Evolutionary conservation across 2,888 invertebrate species (phyloP).

Genomic region (Drosophila differens): DNA sequence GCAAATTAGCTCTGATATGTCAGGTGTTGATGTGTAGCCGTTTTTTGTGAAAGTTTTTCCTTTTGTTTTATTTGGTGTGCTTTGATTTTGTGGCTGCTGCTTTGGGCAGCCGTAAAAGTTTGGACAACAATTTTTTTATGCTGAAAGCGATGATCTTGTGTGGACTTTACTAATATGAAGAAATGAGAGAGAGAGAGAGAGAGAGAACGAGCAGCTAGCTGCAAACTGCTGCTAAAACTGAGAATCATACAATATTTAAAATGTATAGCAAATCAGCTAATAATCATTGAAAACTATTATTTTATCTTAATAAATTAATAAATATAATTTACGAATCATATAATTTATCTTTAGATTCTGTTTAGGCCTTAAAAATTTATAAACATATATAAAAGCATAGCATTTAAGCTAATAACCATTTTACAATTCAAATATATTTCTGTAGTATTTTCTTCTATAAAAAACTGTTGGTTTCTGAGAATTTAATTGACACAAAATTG

Average conservation of each 20-base stretch:
- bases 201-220: neutral
- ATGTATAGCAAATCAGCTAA: too few species aligned
- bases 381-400: neutral
- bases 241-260: neutral
- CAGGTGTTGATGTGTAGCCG: constrained; percentile 60
- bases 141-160: constrained; percentile 5
- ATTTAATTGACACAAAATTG: neutral
- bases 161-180: neutral
- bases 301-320: neutral
- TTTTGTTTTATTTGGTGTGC: constrained; percentile 6
- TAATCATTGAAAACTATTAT: neutral
- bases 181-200: too few species aligned
- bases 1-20: constrained; percentile 64
- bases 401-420: neutral
- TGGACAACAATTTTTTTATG: constrained; percentile 1
- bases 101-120: constrained; percentile 11
- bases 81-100: constrained; percentile 16
- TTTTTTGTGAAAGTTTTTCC: constrained; percentile 32
- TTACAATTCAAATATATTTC: neutral
- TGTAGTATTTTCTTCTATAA: neutral
- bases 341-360: neutral
- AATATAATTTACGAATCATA: neutral
- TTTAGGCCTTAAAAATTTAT: neutral
- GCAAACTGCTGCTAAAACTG: neutral
- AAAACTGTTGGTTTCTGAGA: neutral